Conservation (phyloP, 2,113 vertebrate genomes). For the Atherinomorus stipes region DNA sequence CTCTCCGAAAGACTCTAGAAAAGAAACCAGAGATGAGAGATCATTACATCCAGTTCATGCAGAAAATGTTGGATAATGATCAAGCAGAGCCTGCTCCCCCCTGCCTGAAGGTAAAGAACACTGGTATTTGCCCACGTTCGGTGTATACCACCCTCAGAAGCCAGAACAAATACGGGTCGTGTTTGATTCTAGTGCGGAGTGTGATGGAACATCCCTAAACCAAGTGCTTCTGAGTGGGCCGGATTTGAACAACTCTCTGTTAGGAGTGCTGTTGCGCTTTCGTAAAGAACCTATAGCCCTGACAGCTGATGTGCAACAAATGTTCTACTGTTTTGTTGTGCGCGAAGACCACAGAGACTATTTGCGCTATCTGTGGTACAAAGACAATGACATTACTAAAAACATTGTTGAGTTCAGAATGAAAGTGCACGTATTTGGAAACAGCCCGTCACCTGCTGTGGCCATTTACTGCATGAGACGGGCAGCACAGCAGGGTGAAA, state of each 20-base stretch:
- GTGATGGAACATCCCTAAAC: slow-evolving; percentile 3
- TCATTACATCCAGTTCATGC: background rate
- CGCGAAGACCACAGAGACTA: background rate
- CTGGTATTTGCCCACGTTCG: background rate
- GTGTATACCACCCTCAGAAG: background rate
- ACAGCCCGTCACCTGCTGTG: background rate
- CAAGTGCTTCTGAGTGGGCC: background rate
- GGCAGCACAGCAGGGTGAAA: background rate
- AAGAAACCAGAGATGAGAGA: background rate
- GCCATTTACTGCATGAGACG: background rate
- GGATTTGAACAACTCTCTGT: background rate
- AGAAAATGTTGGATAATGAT: background rate
- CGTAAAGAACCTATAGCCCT: background rate
- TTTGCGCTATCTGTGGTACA: background rate
- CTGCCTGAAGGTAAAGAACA: background rate
- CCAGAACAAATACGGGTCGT: background rate
- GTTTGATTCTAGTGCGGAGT: background rate
- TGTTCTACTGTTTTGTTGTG: background rate
- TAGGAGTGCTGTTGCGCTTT: background rate
- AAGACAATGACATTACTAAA: no score
- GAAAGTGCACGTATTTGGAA: no score
- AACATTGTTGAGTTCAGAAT: no score
- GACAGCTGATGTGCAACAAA: slow-evolving; percentile 1
- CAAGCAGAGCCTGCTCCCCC: slow-evolving; percentile 1
- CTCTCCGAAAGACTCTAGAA: no score